Conservation (phyloP, 2,888 invertebrate species). For the Glaucopsyche alexis region DNA sequence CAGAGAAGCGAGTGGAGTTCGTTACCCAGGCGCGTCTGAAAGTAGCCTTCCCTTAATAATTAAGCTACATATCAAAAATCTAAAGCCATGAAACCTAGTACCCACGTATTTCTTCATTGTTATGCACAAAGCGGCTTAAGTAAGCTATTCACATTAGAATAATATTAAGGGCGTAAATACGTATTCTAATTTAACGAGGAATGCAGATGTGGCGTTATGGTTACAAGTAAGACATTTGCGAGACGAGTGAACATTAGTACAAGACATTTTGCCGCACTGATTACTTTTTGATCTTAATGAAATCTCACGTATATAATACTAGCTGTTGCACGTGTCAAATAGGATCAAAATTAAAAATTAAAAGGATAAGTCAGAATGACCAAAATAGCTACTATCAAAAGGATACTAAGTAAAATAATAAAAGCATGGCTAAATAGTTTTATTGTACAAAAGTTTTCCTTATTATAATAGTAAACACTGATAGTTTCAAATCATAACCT, state of each 20-base stretch:
- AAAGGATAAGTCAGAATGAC: too few species aligned
- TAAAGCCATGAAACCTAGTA: not conserved
- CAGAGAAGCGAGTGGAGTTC: too few species aligned
- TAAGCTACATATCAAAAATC: not conserved
- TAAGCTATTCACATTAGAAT: conserved; percentile 25
- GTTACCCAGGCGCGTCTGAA: too few species aligned
- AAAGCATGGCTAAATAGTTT: too few species aligned
- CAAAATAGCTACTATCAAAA: too few species aligned
- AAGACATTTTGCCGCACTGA: conserved; percentile 29
- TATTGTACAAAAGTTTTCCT: too few species aligned
- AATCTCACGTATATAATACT: not conserved
- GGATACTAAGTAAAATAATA: too few species aligned
- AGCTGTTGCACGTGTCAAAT: too few species aligned
- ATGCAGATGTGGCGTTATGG: conserved; percentile 58
- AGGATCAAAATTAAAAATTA: too few species aligned
- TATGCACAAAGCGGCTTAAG: not conserved
- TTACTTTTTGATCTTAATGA: conserved; percentile 28
- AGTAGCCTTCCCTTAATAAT: too few species aligned
- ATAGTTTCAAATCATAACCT: too few species aligned
- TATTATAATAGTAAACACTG: too few species aligned
- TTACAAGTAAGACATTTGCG: conserved; percentile 50
- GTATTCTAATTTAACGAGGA: conserved; percentile 47
- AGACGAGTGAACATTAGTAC: conserved; percentile 37
- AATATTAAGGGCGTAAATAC: conserved; percentile 11
- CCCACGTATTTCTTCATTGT: not conserved